A percentile compares a stretch with the other conserved stretches of the same genome.
These are phyloP conservation scores for Busseola fusca DNA, from an alignment of 2,888 invertebrate species.

Conservation along the genomic window DNA sequence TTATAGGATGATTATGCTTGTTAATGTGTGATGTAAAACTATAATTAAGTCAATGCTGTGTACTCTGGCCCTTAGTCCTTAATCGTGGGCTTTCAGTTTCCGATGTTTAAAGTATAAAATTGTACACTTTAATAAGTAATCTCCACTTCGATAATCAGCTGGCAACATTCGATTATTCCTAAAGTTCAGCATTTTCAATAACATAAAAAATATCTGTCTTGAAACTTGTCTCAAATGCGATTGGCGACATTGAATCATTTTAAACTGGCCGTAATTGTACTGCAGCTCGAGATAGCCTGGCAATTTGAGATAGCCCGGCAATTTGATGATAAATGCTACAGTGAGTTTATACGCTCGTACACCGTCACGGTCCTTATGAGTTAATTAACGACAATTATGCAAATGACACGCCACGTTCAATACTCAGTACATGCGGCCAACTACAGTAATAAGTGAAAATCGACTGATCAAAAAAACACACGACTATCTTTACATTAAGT, in stretches of 20 bases:
- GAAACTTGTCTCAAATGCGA: conserved; percentile 58
- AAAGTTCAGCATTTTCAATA: conserved; percentile 24
- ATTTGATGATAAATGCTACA: conserved; percentile 75
- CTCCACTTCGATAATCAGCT: conserved; percentile 20
- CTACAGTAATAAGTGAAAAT: conserved; percentile 62
- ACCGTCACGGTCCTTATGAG: conserved; percentile 78
- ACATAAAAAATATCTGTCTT: conserved; percentile 16
- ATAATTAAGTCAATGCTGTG: background rate
- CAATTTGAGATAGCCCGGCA: conserved; percentile 74
- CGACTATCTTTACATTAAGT: conserved; percentile 48
- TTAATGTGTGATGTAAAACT: background rate
- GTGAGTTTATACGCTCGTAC: conserved; percentile 65
- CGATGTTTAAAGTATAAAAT: conserved; percentile 5
- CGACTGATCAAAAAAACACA: conserved; percentile 54
- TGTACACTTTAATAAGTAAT: conserved; percentile 14
- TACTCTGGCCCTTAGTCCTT: background rate
- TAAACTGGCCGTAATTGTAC: conserved; percentile 73
- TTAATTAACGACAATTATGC: conserved; percentile 82
- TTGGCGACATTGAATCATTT: conserved; percentile 67
- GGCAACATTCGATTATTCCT: conserved; percentile 18
- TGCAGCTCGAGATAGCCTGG: conserved; percentile 63
- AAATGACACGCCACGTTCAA: conserved; percentile 71
- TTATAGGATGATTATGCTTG: too few relatives aligned
- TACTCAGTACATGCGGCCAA: conserved; percentile 56
- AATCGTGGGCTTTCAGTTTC: background rate